phyloP scores from a whole-genome alignment of 2,113 vertebrate species.

The Deroptyus accipitrinus region DNA sequence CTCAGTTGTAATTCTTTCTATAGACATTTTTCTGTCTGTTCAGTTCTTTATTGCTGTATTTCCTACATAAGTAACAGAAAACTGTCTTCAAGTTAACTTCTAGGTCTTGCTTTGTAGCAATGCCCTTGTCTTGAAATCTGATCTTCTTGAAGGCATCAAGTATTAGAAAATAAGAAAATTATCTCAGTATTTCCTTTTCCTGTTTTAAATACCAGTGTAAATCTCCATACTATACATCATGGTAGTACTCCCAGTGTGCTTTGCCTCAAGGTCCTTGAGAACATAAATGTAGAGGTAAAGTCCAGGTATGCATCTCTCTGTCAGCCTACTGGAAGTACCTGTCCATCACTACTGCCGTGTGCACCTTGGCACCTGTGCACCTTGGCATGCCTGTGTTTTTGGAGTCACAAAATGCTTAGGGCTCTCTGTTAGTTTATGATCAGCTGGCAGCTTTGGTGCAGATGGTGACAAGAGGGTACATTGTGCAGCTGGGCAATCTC shows the following conservation, averaged over 20 bases:
- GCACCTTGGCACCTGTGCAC: background rate
- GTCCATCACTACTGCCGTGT: rapidly evolving
- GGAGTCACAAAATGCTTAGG: background rate
- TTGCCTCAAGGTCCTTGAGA: background rate
- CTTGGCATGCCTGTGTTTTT: background rate
- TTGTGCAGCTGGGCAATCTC: constrained; percentile 15
- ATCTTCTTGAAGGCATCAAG: background rate
- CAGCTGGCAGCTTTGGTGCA: constrained; percentile 13
- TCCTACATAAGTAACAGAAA: background rate
- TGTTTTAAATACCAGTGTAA: background rate
- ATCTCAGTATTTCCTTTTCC: background rate
- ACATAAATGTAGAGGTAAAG: background rate
- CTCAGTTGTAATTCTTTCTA: background rate
- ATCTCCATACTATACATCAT: background rate
- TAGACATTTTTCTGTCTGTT: background rate
- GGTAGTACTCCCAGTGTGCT: background rate
- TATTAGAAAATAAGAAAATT: background rate
- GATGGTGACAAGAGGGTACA: constrained; percentile 26
- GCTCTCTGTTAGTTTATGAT: background rate
- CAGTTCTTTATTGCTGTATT: background rate
- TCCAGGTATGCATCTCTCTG: background rate
- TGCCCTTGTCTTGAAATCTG: background rate
- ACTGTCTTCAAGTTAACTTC: background rate
- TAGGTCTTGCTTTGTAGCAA: background rate
- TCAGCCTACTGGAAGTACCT: constrained; percentile 2